Evolutionary conservation across 2,797 vertebrate species (phyloP).

Genomic region (Knipowitschia caucasica): DNA sequence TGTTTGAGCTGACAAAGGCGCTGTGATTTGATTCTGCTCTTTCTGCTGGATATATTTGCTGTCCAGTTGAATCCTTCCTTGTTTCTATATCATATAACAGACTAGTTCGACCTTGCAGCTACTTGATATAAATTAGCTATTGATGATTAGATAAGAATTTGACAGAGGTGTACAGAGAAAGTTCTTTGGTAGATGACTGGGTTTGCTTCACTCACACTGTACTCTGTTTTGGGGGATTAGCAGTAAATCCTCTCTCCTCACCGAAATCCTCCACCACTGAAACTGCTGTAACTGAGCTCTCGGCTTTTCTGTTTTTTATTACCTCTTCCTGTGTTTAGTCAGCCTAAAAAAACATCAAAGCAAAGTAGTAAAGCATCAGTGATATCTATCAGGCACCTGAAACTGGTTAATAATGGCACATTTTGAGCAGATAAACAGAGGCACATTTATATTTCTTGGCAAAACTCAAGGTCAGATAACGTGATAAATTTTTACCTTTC

Average conservation of each 20-base stretch:
- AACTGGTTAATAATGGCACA: conserved; percentile 55
- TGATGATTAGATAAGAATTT: conserved; percentile 61
- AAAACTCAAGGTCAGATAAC: background rate
- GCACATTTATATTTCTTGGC: background rate
- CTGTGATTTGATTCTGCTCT: conserved; percentile 20
- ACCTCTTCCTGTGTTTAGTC: conserved; percentile 46
- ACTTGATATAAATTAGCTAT: conserved; percentile 49
- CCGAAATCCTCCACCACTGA: conserved; percentile 62
- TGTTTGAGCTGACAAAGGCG: conserved; percentile 21
- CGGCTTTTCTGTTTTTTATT: conserved; percentile 61
- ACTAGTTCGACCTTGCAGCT: conserved; percentile 25
- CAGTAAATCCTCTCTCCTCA: conserved; percentile 61
- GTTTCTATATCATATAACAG: conserved; percentile 40
- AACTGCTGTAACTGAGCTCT: conserved; percentile 61
- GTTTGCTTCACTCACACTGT: conserved; percentile 63
- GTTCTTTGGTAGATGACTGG: conserved; percentile 42
- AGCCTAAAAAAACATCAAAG: conserved; percentile 65
- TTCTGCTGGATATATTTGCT: conserved; percentile 35
- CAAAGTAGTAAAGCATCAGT: conserved; percentile 39
- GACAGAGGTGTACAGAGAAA: conserved; percentile 52
- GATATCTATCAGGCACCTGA: conserved; percentile 45
- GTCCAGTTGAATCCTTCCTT: conserved; percentile 30
- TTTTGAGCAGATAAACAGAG: background rate
- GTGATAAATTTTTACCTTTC: too few relatives aligned
- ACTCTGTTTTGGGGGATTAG: conserved; percentile 65